Conservation (phyloP, 2,888 invertebrate species). For the Blastobasis adustella region DNA sequence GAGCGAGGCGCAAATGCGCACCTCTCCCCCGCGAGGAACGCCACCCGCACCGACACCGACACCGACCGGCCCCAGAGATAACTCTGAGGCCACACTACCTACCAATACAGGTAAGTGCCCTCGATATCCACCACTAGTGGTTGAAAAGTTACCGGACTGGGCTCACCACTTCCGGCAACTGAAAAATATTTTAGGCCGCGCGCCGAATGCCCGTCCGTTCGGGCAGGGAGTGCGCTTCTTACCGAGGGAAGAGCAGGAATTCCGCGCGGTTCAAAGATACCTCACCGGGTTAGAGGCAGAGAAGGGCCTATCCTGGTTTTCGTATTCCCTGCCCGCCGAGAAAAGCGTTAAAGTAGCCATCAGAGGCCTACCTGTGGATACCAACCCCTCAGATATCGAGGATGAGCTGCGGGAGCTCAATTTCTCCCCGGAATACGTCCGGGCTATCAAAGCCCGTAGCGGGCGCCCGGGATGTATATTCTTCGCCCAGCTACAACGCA, state of each 20-base stretch:
- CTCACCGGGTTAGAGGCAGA: slow-evolving; percentile 5
- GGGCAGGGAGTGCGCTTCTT: slow-evolving; percentile 14
- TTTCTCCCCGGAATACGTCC: slow-evolving; percentile 4
- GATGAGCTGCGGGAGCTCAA: slow-evolving; percentile 5
- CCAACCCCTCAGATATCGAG: slow-evolving; percentile 1
- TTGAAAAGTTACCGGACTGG: slow-evolving; percentile 15
- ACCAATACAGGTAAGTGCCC: no score
- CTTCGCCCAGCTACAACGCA: neutral
- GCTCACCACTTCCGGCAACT: slow-evolving; percentile 9
- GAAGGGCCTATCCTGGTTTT: slow-evolving; percentile 12
- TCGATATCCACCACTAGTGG: slow-evolving; percentile 10
- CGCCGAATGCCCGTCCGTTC: slow-evolving; percentile 12
- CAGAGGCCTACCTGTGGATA: slow-evolving; percentile 15
- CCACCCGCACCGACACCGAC: no score
- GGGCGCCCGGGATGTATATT: slow-evolving; percentile 1
- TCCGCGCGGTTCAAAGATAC: slow-evolving; percentile 12
- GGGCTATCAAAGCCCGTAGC: slow-evolving; percentile 4
- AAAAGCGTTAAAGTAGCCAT: slow-evolving; percentile 11
- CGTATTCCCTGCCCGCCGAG: slow-evolving; percentile 12
- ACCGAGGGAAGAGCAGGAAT: slow-evolving; percentile 10
- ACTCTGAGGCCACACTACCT: no score
- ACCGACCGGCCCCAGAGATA: no score
- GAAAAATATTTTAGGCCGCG: neutral
- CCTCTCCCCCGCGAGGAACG: no score
- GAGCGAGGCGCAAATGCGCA: no score